These are phyloP conservation scores for Ormyrus labotus DNA, from an alignment of 2,888 invertebrate species.

Conservation along the genomic window DNA sequence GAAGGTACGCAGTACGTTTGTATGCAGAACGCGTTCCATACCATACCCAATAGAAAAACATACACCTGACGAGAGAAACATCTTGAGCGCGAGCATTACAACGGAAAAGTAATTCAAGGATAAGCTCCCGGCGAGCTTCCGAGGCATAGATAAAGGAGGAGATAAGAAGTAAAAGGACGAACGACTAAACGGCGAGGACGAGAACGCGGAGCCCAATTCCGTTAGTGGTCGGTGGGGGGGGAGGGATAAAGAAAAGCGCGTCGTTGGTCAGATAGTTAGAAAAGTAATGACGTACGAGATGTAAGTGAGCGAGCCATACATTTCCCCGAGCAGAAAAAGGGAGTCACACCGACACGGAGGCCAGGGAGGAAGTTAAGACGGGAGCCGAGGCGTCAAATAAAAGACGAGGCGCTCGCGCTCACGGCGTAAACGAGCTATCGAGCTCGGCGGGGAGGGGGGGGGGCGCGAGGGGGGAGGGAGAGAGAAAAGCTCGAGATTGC, in stretches of 20 bases:
- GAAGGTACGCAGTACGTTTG: no score
- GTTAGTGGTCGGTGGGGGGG: not conserved
- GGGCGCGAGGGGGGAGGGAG: not conserved
- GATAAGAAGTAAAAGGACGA: not conserved
- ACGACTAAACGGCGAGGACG: conserved; percentile 11
- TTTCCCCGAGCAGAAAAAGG: not conserved
- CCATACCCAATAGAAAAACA: no score
- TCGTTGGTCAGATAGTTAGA: conserved; percentile 48
- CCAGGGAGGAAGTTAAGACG: conserved; percentile 14
- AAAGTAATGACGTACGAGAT: conserved; percentile 55
- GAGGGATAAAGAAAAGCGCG: not conserved
- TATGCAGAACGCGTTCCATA: no score
- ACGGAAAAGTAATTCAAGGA: no score
- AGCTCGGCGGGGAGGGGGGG: not conserved
- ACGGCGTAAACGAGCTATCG: conserved; percentile 51
- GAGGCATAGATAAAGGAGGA: not conserved
- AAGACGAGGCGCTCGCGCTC: conserved; percentile 37
- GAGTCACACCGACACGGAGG: not conserved
- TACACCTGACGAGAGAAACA: no score
- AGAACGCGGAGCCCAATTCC: not conserved
- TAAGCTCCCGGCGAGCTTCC: no score
- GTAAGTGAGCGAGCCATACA: conserved; percentile 48
- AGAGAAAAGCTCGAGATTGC: conserved; percentile 28
- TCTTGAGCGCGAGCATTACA: no score
- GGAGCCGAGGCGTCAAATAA: conserved; percentile 44